Conservation (phyloP, 2,888 invertebrate genomes). For the Smittia aterrima region DNA sequence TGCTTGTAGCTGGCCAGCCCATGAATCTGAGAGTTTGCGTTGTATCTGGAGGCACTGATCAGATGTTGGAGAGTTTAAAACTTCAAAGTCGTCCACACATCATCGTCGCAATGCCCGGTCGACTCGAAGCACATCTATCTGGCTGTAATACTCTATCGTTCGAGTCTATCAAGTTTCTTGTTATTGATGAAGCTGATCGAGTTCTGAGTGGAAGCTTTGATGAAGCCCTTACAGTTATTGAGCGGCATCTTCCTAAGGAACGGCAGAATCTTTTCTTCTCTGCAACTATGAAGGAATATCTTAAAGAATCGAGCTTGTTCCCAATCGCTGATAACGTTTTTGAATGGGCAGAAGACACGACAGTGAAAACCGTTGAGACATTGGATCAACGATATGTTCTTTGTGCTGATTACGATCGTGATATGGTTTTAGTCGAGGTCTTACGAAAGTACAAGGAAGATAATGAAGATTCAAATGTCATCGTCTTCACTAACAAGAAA, state of each 20-base stretch:
- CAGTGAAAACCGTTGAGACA: conserved; percentile 80
- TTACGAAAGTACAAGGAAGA: conserved; percentile 72
- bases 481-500: conserved; percentile 95
- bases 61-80: conserved; percentile 82
- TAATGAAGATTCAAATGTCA: conserved; percentile 76
- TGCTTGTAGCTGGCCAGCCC: conserved; percentile 80
- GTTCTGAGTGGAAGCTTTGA: conserved; percentile 76
- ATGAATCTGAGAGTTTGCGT: conserved; percentile 80
- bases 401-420: conserved; percentile 86
- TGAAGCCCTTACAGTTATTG: conserved; percentile 77
- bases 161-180: conserved; percentile 77
- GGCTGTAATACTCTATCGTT: conserved; percentile 82
- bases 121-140: conserved; percentile 88
- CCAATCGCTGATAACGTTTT: conserved; percentile 60
- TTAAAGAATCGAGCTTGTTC: conserved; percentile 65
- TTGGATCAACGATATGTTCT: conserved; percentile 90
- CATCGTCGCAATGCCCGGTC: conserved; percentile 94
- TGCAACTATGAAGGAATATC: conserved; percentile 89
- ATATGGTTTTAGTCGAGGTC: conserved; percentile 85
- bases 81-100: conserved; percentile 85
- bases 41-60: conserved; percentile 94
- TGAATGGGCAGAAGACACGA: conserved; percentile 68
- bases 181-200: conserved; percentile 95
- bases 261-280: conserved; percentile 90
- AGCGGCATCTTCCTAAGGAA: conserved; percentile 69